Percentiles rank a stretch among this genome's conserved stretches.
Conservation (phyloP, 2,113 vertebrate species). For the Callopanchax toddi region DNA sequence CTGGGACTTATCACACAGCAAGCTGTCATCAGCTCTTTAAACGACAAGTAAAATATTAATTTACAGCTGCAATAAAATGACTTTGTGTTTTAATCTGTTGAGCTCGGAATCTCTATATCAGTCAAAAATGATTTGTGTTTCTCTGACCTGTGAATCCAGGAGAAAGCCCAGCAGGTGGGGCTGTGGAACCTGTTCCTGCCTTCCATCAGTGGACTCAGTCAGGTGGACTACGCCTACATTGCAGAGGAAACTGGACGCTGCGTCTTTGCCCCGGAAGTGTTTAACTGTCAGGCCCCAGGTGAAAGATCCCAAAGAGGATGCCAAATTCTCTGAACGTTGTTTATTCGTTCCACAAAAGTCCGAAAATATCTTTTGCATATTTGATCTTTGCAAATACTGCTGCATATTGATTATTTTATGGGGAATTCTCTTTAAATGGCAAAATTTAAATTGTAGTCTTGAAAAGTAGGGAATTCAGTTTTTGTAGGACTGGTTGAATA, state of each 20-base stretch:
- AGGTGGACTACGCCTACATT: conserved; percentile 91
- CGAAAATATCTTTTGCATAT: no score
- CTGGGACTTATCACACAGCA: neutral
- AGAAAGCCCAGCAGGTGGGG: conserved; percentile 85
- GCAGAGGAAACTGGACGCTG: conserved; percentile 92
- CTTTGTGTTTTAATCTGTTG: neutral
- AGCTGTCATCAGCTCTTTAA: neutral
- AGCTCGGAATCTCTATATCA: neutral
- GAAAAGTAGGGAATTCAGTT: no score
- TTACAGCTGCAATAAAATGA: neutral
- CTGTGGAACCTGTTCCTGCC: conserved; percentile 96
- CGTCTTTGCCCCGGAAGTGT: conserved; percentile 87
- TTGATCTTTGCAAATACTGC: no score
- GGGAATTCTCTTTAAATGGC: no score
- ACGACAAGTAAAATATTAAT: neutral
- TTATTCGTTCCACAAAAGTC: neutral
- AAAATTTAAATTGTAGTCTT: no score
- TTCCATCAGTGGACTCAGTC: conserved; percentile 86
- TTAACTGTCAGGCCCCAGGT: conserved; percentile 97
- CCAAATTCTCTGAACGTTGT: neutral
- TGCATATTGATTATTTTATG: no score
- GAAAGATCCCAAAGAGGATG: conserved; percentile 11
- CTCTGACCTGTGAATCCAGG: conserved; percentile 68
- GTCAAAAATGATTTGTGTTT: neutral
- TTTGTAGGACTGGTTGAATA: no score